Base-by-base conservation (phyloP, 2,888 invertebrate genomes). In the Eumerus sabulonum region DNA sequence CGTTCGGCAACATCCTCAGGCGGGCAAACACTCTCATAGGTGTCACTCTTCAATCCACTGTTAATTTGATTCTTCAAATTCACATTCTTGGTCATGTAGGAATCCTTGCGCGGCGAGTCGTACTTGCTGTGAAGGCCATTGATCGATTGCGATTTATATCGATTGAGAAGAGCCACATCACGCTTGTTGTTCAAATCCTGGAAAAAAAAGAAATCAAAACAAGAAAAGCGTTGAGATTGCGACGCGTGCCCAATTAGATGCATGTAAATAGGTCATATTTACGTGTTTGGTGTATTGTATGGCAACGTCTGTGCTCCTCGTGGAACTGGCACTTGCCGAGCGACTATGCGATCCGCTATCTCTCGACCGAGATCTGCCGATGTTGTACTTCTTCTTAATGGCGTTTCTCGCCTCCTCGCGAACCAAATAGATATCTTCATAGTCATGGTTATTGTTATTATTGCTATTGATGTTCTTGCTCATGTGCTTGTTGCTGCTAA, bases 361-460 rank as follows among this genome's bases (percentile, higher is more conserved):
- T 2, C 92, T 90, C 62, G 92, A 92, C 72, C 90, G 90, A 82
- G 92, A 92, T 85, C 92, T 91, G 76, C 87, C 87, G 54, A 85
- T 85, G 70, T 84, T 85, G 70, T 85, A 86, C 74, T 86, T 86
- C 42, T 85, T 84, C 47, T 87, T 87, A 44, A 47, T 86, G 83
- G 56, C 77, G 56, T 82, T 82, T 73, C 85, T 87, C 9, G 89
- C 88, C 82, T 92, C 93, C 53, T 93, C 93, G 60, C 92, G 90
- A 57, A 94, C 92, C 87, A 94, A 86, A 86, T 95, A 95, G 76
- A 95, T 95, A 84, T 95, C 95, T 87, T 95, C 95, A 86, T 95
- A 95, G 85, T 95, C 95, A 84, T 94, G 93, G 82, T 83, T 84
- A 27, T 82, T 83, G 62, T 45, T 84, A 71, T 76, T 83, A 51